A percentile compares a stretch with the other conserved stretches of the same genome.
phyloP scores from a whole-genome alignment of 2,113 vertebrate species.

The Corythornis vintsioides region DNA sequence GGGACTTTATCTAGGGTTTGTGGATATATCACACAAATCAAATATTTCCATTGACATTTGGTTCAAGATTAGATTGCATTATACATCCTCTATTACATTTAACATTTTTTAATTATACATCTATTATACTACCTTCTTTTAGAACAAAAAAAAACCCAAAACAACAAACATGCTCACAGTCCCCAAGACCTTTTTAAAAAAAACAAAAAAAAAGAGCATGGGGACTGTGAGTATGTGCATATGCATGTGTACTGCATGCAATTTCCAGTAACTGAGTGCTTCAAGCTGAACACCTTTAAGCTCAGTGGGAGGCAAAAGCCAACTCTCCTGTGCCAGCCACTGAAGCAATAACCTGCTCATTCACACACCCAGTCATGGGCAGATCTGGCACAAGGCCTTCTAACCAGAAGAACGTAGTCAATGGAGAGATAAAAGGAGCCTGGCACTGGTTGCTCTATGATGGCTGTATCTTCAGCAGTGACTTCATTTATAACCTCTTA shows the following conservation, averaged over 20 bases:
- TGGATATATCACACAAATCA: not conserved
- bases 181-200: no score
- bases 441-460: not conserved
- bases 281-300: not conserved
- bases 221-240: rapidly evolving
- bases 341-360: not conserved
- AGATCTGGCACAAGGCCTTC: slow-evolving; percentile 10
- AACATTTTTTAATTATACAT: not conserved
- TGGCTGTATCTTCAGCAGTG: not conserved
- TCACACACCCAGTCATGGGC: not conserved
- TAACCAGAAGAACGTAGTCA: not conserved
- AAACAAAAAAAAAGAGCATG: rapidly evolving
- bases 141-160: not conserved
- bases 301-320: not conserved
- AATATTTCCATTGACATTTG: not conserved
- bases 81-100: not conserved
- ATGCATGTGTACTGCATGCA: no score
- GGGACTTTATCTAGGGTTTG: not conserved
- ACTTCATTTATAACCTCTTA: slow-evolving; percentile 36
- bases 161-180: no score
- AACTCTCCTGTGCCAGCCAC: rapidly evolving
- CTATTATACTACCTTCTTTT: not conserved
- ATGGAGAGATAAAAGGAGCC: not conserved
- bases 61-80: not conserved
- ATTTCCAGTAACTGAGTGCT: not conserved